phyloP scores from a whole-genome alignment of 2,888 invertebrate species.

The Suillia variegata region DNA sequence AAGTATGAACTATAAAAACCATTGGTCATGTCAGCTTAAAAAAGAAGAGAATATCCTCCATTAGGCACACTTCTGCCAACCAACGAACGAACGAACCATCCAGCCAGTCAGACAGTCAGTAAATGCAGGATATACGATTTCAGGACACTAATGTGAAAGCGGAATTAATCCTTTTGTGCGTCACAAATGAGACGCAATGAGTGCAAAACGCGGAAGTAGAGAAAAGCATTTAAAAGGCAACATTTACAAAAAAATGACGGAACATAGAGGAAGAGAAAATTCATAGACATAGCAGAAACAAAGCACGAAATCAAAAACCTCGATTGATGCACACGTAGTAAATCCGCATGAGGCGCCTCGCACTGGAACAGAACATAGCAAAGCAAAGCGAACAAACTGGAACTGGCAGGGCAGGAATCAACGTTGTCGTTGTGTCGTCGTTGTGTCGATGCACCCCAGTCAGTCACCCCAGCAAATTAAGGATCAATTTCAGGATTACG shows the following conservation, averaged over 20 bases:
- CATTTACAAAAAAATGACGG: too few relatives aligned
- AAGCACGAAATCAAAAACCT: conserved; percentile 1
- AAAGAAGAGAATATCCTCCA: conserved; percentile 15
- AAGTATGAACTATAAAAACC: conserved; percentile 16
- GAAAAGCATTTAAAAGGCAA: too few relatives aligned
- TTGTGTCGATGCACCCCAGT: too few relatives aligned
- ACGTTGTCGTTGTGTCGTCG: too few relatives aligned
- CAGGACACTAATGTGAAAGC: conserved; percentile 40
- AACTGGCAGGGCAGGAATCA: neutral
- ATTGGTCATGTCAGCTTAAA: conserved; percentile 50
- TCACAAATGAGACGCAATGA: conserved; percentile 8
- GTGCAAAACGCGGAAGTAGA: neutral
- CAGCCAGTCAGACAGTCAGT: too few relatives aligned
- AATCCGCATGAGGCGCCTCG: neutral
- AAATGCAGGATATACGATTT: conserved; percentile 28
- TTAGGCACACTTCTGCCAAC: conserved; percentile 29
- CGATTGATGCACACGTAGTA: neutral
- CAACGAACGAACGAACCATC: too few relatives aligned
- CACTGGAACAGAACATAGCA: neutral
- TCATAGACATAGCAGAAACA: neutral
- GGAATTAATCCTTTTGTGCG: conserved; percentile 38
- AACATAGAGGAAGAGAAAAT: too few relatives aligned
- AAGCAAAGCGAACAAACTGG: neutral
- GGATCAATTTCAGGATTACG: conserved; percentile 44
- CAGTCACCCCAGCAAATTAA: conserved; percentile 23